Evolutionary conservation across 2,113 vertebrate genomes (phyloP).

Genomic region (Aptenodytes patagonicus): DNA sequence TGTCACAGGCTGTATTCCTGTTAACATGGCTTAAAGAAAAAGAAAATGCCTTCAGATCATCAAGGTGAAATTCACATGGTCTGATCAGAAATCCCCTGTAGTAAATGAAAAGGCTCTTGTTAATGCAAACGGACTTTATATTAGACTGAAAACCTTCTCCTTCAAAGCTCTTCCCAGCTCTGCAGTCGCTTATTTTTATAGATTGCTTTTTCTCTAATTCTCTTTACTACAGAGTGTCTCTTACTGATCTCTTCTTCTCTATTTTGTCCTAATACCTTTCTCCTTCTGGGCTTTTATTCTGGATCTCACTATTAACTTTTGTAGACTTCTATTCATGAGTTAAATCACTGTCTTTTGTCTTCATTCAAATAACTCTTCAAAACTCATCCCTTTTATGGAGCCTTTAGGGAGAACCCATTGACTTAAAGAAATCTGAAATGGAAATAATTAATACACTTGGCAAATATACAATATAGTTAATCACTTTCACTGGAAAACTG

Average conservation of each 20-base stretch:
- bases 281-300: background rate
- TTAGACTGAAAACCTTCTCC: background rate
- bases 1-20: background rate
- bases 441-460: background rate
- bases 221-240: background rate
- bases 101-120: background rate
- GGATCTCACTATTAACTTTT: background rate
- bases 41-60: background rate
- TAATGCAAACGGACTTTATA: background rate
- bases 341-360: background rate
- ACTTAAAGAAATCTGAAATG: background rate
- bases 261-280: background rate
- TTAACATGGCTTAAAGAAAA: background rate
- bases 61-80: background rate
- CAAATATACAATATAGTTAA: background rate
- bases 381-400: background rate
- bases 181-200: background rate
- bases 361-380: constrained; percentile 8
- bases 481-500: background rate
- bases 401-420: background rate
- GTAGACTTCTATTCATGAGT: background rate
- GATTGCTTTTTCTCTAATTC: background rate
- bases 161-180: background rate
- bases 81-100: background rate
- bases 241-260: background rate